Conservation (phyloP, 2,888 invertebrate genomes). For the Rhopalosiphum nymphaeae region DNA sequence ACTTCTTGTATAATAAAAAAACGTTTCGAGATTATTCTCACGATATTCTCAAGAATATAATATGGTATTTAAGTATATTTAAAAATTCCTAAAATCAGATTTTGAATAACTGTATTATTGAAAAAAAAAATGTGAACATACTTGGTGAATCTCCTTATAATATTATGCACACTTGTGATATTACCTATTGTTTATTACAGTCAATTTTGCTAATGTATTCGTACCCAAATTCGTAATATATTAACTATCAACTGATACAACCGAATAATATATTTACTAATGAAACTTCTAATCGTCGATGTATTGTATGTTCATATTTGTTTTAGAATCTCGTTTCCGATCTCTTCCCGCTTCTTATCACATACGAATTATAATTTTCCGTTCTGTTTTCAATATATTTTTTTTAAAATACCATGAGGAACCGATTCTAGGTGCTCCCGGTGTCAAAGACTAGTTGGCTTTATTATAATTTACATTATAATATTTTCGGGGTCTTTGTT, state of each 20-base stretch:
- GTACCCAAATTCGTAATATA: neutral
- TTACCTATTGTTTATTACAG: neutral
- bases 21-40: too few species aligned
- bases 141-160: neutral
- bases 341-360: neutral
- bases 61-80: too few species aligned
- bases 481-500: constrained; percentile 16
- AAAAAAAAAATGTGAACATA: too few species aligned
- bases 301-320: neutral
- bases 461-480: neutral
- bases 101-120: too few species aligned
- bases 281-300: neutral
- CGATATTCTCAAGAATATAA: too few species aligned
- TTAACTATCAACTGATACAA: neutral
- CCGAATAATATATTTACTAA: neutral
- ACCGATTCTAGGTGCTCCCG: neutral
- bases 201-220: neutral
- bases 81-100: too few species aligned
- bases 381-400: too few species aligned
- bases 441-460: neutral
- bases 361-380: neutral
- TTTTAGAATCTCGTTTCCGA: neutral
- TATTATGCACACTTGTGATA: neutral
- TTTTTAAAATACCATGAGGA: too few species aligned
- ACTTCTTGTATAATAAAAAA: too few species aligned